Evolutionary conservation across 1,140 invertebrate genomes (phyloP), one percentile per base, ranked within the genome.

Genomic region (Anthonomus grandis): DNA sequence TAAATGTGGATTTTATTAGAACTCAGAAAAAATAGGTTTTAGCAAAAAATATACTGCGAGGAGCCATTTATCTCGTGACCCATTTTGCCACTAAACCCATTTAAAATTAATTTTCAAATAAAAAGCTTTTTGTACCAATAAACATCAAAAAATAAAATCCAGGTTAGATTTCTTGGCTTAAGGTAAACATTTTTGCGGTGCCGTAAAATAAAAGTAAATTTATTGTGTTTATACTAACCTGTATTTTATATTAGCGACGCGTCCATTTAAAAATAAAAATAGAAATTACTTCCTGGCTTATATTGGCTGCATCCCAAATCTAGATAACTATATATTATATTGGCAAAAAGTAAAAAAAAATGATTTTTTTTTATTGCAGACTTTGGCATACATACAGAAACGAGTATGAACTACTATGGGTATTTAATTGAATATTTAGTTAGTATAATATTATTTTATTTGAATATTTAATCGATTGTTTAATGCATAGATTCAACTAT

Each of bases 181-280:
- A 57, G 46, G 55, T 57, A 57, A 57, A 57, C 55, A 57, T 49
- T 57, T 57, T 49, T 57, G 46, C 55, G 36, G 15, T 23, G 37
- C 47, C 36, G 24, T 57, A 49, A 50, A 57, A 48, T 57, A 15
- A 49, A 49, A 49, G 46, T 23, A 39, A 48, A 57, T 57, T 57
- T 57, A 57, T 50, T 50, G 46, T 50, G 42, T 21, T 34, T 23
- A 13, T 37, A 13, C 19, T 42, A 48, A 50, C 46, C 39, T 57
- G 46, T 41, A 44, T 42, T 38, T 49, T 57, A 57, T 25, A 56
- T 56, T 48, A 55, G 19, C 13, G 42, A 15, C 25, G 21, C 21
- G 21, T 56, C 31, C 21, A 54, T 54, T 54, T 39, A 31, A 24
- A 45, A 17, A 38, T 56, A 56, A 48, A 56, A 48, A 56, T 48